Evolutionary conservation across 2,888 invertebrate genomes (phyloP), one percentile per base, ranked within the genome.

Genomic region (Dascillus cervinus): DNA sequence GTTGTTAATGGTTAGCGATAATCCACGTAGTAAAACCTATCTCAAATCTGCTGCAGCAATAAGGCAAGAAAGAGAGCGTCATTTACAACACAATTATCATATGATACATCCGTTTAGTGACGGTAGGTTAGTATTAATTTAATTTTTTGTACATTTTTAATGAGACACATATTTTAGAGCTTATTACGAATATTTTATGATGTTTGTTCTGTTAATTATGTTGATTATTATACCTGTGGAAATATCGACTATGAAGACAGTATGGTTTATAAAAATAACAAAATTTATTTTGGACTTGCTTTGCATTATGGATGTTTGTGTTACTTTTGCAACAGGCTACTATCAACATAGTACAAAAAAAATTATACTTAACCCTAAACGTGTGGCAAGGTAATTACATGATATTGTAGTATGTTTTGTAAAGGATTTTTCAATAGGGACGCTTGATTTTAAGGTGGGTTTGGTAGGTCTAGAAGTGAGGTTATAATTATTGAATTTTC

Each of bases 21-120:
- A 44, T 37, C 37, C 39, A 4, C 20, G 40, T 2, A 45, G 43
- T 14, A 44, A 40, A 28, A 30, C 13, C 11, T 39, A 35, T 26
- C 35, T 50, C 17, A 55, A 55, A 35, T 52, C 50, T 15, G 46
- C 47, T 32, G 39, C 49, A 31, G 54, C 53, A 1, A 49, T 17
- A 37, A 12, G 65, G 62, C 44, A 52, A 53, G 23, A 53, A 41
- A 13, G 47, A 58, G 1, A 60, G 58, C 38, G 26, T 47, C 13
- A 31, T 23, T 13, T 26, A 39, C 36, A 43, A 2, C 36, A 49
- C 4, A 33, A 47, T 34, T 46, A 47, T 39, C 41, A 51, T 26
- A 44, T 62, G 11, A 57, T 60, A 45, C 67, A 69, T 41, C 67
- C 68, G 3, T 66, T 63, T 54, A 65, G 66, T 37, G 17, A 29